phyloP scores from a whole-genome alignment of 92 coral and sea anemone genomes.

The Heliopora coerulea region DNA sequence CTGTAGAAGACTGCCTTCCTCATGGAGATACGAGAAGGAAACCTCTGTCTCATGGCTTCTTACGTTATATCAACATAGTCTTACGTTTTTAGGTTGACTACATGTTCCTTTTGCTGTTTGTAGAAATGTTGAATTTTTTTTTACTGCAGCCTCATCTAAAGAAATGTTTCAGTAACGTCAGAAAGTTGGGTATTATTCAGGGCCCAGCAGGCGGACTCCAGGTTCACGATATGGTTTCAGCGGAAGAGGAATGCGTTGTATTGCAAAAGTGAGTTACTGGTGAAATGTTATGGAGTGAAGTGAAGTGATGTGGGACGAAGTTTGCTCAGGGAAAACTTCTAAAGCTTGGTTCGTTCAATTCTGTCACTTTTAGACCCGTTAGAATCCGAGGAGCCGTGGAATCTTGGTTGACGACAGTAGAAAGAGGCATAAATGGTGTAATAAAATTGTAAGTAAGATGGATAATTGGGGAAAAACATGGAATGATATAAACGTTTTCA shows the following conservation, averaged over 20 bases:
- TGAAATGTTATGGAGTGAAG: no score
- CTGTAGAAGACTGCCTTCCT: no score
- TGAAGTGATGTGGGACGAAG: no score
- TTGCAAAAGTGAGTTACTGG: conserved; percentile 92
- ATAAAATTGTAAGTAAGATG: conserved; percentile 93
- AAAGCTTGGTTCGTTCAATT: no score
- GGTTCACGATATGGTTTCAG: conserved; percentile 82
- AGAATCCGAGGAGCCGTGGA: conserved; percentile 80
- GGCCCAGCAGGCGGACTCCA: conserved; percentile 81
- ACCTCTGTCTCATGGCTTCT: no score
- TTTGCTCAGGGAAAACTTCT: no score
- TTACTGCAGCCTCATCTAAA: conserved; percentile 80
- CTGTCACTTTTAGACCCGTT: conserved; percentile 10
- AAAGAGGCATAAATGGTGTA: conserved; percentile 76
- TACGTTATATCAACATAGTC: no score
- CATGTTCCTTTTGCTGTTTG: no score
- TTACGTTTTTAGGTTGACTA: no score
- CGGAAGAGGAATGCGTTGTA: conserved; percentile 78
- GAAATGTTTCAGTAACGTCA: conserved; percentile 86
- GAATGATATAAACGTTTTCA: no score
- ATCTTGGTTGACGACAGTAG: conserved; percentile 86
- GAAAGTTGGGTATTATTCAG: conserved; percentile 74
- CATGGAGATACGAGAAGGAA: no score
- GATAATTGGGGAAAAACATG: no score
- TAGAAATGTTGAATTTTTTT: neutral